These are phyloP conservation scores for Myotis myotis DNA, from an alignment of 2,797 vertebrate species.

Conservation along the genomic window DNA sequence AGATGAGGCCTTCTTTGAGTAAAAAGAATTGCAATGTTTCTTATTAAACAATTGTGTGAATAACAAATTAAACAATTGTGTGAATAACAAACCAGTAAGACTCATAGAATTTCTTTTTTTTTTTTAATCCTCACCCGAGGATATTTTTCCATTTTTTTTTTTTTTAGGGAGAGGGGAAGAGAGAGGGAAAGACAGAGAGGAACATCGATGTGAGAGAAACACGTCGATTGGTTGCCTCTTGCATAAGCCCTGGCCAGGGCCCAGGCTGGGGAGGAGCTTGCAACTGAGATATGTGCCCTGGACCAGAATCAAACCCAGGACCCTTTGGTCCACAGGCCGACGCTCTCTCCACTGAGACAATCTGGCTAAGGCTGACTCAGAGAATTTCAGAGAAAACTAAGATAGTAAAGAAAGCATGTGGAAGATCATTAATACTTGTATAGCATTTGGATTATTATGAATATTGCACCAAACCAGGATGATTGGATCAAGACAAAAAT, in stretches of 20 bases:
- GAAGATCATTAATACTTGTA: neutral
- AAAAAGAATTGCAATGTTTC: neutral
- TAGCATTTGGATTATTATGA: neutral
- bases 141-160: too few relatives aligned
- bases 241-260: too few relatives aligned
- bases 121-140: too few relatives aligned
- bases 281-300: too few relatives aligned
- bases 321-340: too few relatives aligned
- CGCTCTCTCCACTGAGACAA: too few relatives aligned
- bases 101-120: neutral
- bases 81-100: neutral
- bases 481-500: neutral
- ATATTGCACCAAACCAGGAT: neutral
- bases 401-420: neutral
- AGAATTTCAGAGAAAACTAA: conserved; percentile 26
- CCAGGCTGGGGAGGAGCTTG: too few relatives aligned
- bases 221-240: too few relatives aligned
- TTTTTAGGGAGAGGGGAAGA: neutral
- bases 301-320: too few relatives aligned
- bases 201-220: neutral
- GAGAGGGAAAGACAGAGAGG: too few relatives aligned
- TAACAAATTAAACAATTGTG: neutral
- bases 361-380: too few relatives aligned
- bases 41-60: neutral
- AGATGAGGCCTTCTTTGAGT: neutral